Evolutionary conservation across 2,888 invertebrate genomes (phyloP).

Genomic region (Malthinus flaveolus): DNA sequence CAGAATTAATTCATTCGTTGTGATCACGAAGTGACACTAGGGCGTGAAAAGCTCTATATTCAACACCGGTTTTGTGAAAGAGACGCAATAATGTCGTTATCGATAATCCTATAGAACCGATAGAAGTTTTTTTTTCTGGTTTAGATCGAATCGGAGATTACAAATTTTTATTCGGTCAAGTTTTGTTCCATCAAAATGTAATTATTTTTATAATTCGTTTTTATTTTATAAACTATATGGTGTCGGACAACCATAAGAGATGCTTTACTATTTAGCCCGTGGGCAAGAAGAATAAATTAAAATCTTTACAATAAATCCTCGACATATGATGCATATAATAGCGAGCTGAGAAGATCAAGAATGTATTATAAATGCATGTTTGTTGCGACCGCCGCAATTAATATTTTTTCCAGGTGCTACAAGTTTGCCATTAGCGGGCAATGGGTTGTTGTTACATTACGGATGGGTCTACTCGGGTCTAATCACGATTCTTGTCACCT

Average conservation of each 20-base stretch:
- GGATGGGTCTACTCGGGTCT: constrained; percentile 36
- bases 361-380: constrained; percentile 50
- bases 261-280: constrained; percentile 48
- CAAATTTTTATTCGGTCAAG: constrained; percentile 39
- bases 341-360: constrained; percentile 43
- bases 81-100: constrained; percentile 23
- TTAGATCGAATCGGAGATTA: constrained; percentile 29
- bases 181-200: constrained; percentile 49
- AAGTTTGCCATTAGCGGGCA: constrained; percentile 40
- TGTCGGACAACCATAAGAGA: constrained; percentile 47
- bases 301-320: constrained; percentile 54
- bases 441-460: constrained; percentile 17
- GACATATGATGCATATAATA: constrained; percentile 49
- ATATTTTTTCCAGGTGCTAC: constrained; percentile 46
- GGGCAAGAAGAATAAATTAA: constrained; percentile 52
- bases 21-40: constrained; percentile 28
- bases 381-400: constrained; percentile 47
- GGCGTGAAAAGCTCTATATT: constrained; percentile 24
- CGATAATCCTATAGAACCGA: constrained; percentile 20
- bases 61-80: constrained; percentile 22
- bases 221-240: constrained; percentile 44
- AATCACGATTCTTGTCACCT: constrained; percentile 49
- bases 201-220: constrained; percentile 50
- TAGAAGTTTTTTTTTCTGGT: constrained; percentile 5
- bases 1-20: constrained; percentile 34